A percentile compares a stretch with the other conserved stretches of the same genome.
phyloP scores from a whole-genome alignment of 2,113 vertebrate species.

The Ancistrus triradiatus region DNA sequence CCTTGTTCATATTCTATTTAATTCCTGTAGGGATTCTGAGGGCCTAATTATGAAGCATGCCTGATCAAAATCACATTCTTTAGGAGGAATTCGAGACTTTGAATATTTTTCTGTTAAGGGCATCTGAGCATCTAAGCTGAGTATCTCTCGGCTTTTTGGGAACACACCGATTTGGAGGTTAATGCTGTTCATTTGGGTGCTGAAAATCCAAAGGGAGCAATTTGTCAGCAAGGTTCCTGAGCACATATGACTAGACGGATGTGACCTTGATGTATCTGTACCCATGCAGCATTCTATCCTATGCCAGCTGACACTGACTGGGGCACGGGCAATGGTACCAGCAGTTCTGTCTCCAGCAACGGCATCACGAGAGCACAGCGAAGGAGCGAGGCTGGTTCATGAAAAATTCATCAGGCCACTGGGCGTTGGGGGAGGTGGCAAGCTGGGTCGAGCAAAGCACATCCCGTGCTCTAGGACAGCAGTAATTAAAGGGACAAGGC shows the following conservation, averaged over 20 bases:
- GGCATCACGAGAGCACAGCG: background rate
- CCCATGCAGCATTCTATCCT: background rate
- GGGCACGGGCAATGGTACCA: constrained; percentile 4
- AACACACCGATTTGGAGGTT: no score
- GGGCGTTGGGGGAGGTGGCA: constrained; percentile 20
- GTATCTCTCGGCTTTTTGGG: no score
- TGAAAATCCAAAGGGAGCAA: no score
- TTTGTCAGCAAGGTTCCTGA: no score
- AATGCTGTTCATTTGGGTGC: no score
- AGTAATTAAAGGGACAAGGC: constrained; percentile 48
- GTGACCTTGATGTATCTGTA: background rate
- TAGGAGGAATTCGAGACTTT: no score
- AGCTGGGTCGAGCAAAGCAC: constrained; percentile 9
- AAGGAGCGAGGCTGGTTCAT: constrained; percentile 22
- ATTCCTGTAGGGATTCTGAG: background rate
- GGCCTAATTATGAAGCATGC: background rate
- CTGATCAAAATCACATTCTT: no score
- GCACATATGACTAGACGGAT: no score
- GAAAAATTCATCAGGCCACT: constrained; percentile 42
- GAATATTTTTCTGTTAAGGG: no score
- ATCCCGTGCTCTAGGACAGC: constrained; percentile 16
- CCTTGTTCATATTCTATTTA: background rate
- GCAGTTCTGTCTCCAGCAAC: constrained; percentile 23
- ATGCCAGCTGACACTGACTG: background rate
- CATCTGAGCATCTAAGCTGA: no score